These are phyloP conservation scores for Bombus waltoni DNA, from an alignment of 1,140 invertebrate species.

Conservation along the genomic window DNA sequence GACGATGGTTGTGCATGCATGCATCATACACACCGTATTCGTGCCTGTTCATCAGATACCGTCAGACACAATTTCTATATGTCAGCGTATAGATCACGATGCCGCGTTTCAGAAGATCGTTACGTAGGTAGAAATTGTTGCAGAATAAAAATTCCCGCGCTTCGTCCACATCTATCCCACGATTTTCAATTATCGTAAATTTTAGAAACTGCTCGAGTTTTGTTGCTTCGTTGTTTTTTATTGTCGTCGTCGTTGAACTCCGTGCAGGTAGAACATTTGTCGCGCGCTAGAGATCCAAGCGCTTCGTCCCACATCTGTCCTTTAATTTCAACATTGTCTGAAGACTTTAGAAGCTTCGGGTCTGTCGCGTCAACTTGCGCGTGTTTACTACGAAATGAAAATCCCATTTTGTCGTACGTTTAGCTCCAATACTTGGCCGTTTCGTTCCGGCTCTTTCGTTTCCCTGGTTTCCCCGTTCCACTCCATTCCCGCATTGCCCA, in stretches of 20 bases:
- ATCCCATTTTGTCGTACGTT: not conserved
- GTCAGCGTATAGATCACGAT: not conserved
- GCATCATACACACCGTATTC: constrained; percentile 5
- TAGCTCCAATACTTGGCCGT: not conserved
- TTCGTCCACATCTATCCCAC: no score
- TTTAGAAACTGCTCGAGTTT: no score
- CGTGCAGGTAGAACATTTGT: no score
- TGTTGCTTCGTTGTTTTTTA: not conserved
- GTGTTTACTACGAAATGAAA: not conserved
- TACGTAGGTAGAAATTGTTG: not conserved
- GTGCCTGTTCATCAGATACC: constrained; percentile 25
- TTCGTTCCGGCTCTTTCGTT: not conserved
- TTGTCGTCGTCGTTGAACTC: no score
- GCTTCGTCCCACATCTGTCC: no score
- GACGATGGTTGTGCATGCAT: constrained; percentile 20
- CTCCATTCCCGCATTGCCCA: not conserved
- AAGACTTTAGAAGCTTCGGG: no score
- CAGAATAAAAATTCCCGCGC: not conserved
- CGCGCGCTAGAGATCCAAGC: no score
- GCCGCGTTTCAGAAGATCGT: not conserved
- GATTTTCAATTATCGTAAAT: no score
- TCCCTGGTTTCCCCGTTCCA: not conserved
- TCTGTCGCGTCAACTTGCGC: no score
- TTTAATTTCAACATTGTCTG: no score
- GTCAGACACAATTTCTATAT: not conserved